phyloP scores from a whole-genome alignment of 2,113 vertebrate species.

The Narcine bancroftii region DNA sequence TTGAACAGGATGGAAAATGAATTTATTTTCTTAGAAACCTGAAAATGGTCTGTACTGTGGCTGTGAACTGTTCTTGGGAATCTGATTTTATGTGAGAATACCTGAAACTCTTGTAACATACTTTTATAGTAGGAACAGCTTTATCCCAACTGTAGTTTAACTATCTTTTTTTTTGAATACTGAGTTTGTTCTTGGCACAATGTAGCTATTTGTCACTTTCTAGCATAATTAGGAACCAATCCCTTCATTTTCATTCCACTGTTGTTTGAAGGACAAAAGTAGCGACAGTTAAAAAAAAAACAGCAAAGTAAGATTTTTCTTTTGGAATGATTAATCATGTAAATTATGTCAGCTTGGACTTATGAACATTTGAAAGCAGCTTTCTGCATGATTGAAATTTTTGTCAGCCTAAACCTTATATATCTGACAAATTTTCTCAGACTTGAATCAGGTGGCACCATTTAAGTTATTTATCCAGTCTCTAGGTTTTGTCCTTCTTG shows the following conservation, averaged over 20 bases:
- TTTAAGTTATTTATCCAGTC: constrained; percentile 6
- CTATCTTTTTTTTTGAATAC: not conserved
- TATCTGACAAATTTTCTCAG: constrained; percentile 61
- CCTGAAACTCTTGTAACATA: not conserved
- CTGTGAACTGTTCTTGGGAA: constrained; percentile 9
- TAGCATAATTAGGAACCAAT: constrained; percentile 59
- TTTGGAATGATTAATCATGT: constrained; percentile 78
- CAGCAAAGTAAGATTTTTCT: constrained; percentile 63
- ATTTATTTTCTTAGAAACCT: constrained; percentile 20
- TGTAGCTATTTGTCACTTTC: constrained; percentile 58
- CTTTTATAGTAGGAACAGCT: not conserved
- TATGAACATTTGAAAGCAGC: constrained; percentile 77
- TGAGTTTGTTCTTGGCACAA: constrained; percentile 42
- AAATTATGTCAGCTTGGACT: constrained; percentile 72
- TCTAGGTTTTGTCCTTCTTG: not conserved
- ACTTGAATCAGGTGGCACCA: constrained; percentile 37
- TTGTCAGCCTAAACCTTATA: constrained; percentile 65
- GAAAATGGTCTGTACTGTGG: not conserved
- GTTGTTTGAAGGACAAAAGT: constrained; percentile 63
- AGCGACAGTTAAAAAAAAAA: constrained; percentile 61
- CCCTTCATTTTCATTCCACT: constrained; percentile 58
- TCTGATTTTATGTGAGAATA: not conserved
- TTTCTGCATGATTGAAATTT: constrained; percentile 77
- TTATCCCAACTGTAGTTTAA: constrained; percentile 1
- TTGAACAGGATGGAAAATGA: not conserved